Base-by-base conservation (phyloP, 2,113 vertebrate species). In the Willisornis vidua region DNA sequence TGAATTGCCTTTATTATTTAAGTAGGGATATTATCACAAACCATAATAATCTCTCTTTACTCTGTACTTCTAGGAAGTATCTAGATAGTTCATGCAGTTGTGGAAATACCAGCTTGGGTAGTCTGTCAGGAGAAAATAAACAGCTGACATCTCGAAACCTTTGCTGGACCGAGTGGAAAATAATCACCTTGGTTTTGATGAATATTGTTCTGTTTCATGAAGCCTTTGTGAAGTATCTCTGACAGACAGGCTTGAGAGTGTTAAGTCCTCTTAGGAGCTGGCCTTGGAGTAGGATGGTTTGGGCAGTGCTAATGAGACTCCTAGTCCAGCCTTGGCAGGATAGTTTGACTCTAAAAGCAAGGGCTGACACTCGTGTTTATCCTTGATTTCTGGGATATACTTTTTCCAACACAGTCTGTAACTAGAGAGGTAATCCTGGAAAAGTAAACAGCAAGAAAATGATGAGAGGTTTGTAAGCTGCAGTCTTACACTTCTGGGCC, bases 1-100 rank as follows among this genome's bases (percentile, higher is more conserved):
- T 85, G 6, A 96, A 84, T 80, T 74, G 81, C 67, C 55, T 89
- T 91, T 77, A 83, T 95, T 81, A 79, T 85, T 94, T 91, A 73
- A 95, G 58, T 22, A 39, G 61, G 68, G 46, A 15, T 85, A 72
- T 70, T 95, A 90, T 80, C 75, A 66, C 37, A 88, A 73, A 35
- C 57, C 48, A 52, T 89, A 80, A 86, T 73, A 87, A 78, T 63
- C 57, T 89, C 24, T 19, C 59, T 59, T 29, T 72, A 62, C 43
- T 89, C 59, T 59, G 33, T 72, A 62, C 43, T 89, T 86, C 41
- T 43, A 89, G 89, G 78, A 93, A 89, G 35, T 45, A 83, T 83
- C 87, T 87, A 80, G 75, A 46, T 46, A 85, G 78, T 31, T 72
- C 62, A 31, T 58, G 86, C 48, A 76, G 45, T 52, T 88, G 72